Evolutionary conservation across 2,888 invertebrate species (phyloP), one percentile per base, ranked within the genome.

Genomic region (Megamerina dolium): DNA sequence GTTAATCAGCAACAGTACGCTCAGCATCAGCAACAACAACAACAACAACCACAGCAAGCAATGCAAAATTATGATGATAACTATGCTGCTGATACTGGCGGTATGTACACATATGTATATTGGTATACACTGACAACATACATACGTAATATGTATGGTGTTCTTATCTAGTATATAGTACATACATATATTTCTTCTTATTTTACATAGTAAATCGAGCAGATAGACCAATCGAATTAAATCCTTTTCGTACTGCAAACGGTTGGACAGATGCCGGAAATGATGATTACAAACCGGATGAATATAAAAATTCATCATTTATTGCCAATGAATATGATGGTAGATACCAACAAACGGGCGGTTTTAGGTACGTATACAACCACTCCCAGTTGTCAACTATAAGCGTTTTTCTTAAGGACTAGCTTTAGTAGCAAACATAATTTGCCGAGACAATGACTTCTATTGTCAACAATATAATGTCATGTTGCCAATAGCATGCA

Each of bases 271-370:
- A 57, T 8, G 53, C 63, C 9, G 60, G 58, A n/a, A 55, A 55
- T 13, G 56, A 56, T 16, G 61, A 63, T 29, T 55, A 52, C 31
- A 68, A 66, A 46, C 53, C 44, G 40, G 68, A 58, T 30, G 59
- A 63, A 49, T 61, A 65, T 44, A 67, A 68, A 42, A 68, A 66
- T 43, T 71, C 72, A 36, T 69, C 72, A 20, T 71, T 72, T 52
- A 60, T 60, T 39, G 61, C 57, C 30, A 63, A 68, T 26, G 69
- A 70, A 43, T 70, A 67, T 44, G 66, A 70, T 49, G 67, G 68
- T 13, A 56, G 67, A 40, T 70, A 70, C 51, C 70, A 72, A 54
- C 66, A 69, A 52, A 58, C 64, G 18, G 69, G 68, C 45, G 68
- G 67, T 35, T 64, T 63, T 53, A 66, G 72, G 72, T 72, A 49